These are phyloP conservation scores for Pinna nobilis DNA, from an alignment of 1,140 invertebrate genomes.

Conservation along the genomic window DNA sequence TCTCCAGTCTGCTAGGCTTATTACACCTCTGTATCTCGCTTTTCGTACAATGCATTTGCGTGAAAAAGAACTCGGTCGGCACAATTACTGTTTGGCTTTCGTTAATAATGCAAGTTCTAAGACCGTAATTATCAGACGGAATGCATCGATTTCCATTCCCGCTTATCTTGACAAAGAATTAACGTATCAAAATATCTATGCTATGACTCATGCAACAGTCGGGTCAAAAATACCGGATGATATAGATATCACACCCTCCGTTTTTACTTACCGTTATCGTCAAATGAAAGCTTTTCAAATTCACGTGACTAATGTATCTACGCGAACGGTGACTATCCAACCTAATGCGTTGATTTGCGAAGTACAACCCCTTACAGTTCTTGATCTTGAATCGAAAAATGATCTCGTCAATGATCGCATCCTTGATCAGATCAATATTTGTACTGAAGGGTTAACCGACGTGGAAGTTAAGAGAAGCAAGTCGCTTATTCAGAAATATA, in stretches of 20 bases:
- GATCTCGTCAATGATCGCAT: not conserved
- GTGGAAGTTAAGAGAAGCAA: not conserved
- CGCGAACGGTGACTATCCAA: constrained; percentile 10
- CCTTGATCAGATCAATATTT: not conserved
- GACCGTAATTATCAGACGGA: constrained; percentile 22
- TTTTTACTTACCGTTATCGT: constrained; percentile 14
- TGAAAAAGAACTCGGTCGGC: constrained; percentile 21
- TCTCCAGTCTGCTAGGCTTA: constrained; percentile 23
- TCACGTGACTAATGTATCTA: constrained; percentile 26
- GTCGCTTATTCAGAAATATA: not conserved
- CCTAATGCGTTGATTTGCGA: constrained; percentile 26
- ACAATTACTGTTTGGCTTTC: constrained; percentile 23
- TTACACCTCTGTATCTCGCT: constrained; percentile 32
- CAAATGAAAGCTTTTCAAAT: not conserved
- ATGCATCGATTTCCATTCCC: constrained; percentile 2
- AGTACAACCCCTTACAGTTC: constrained; percentile 28
- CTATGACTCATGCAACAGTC: constrained; percentile 25
- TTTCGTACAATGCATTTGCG: constrained; percentile 22
- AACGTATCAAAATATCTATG: constrained; percentile 28
- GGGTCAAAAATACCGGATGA: constrained; percentile 3
- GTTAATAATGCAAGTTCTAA: constrained; percentile 27
- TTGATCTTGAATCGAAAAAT: not conserved
- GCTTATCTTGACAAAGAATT: constrained; percentile 19
- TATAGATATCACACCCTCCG: constrained; percentile 8
- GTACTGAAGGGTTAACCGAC: not conserved